Conservation (phyloP, 2,797 vertebrate genomes). For the Neosilurus mollespiculum region DNA sequence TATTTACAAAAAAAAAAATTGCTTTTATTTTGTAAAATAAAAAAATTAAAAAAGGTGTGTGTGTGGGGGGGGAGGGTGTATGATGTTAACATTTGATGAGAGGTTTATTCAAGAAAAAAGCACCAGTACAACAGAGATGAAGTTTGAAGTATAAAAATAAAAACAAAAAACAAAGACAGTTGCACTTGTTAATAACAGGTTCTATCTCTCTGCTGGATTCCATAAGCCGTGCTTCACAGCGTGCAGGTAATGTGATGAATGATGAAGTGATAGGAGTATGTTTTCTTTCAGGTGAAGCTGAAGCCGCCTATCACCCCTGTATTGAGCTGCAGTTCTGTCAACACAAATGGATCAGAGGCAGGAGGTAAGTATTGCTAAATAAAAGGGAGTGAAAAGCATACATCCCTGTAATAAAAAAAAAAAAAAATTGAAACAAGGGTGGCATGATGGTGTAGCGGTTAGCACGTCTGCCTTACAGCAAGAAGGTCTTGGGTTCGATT, state of each 20-base stretch:
- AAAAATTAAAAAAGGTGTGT: too few species aligned
- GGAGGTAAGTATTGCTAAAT: constrained; percentile 57
- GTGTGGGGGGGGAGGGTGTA: too few species aligned
- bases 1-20: too few species aligned
- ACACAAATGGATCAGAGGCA: constrained; percentile 30
- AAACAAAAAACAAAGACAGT: too few species aligned
- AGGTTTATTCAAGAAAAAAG: not conserved
- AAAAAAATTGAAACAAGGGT: too few species aligned
- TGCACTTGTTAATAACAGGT: not conserved
- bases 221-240: constrained; percentile 11
- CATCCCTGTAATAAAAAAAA: not conserved
- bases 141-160: not conserved
- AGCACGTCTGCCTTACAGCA: too few species aligned
- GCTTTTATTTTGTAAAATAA: not conserved
- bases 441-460: too few species aligned
- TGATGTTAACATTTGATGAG: not conserved
- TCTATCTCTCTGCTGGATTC: not conserved
- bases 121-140: not conserved
- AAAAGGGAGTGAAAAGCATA: not conserved
- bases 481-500: too few species aligned
- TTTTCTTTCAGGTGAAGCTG: constrained; percentile 68
- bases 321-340: constrained; percentile 55
- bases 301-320: constrained; percentile 75
- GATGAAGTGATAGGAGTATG: not conserved
- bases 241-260: constrained; percentile 7